A percentile compares a stretch with the other conserved stretches of the same genome.
These are phyloP conservation scores for Gymnocephalus cernua DNA, from an alignment of 2,113 vertebrate species.

Conservation along the genomic window DNA sequence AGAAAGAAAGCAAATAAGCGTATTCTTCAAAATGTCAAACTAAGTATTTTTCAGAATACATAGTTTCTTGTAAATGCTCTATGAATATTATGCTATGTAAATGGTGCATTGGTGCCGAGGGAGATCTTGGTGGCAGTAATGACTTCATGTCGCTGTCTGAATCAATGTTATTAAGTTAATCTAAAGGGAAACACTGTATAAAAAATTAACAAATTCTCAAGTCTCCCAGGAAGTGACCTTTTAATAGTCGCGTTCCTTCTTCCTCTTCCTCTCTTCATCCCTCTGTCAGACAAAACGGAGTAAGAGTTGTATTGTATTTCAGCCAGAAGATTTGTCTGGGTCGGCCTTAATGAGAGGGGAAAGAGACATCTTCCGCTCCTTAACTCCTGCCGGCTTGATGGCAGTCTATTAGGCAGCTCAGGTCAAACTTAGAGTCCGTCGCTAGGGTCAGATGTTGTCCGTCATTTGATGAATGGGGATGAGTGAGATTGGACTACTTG, in stretches of 20 bases:
- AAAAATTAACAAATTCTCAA: neutral
- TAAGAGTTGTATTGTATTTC: conserved; percentile 41
- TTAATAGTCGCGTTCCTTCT: conserved; percentile 37
- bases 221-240: conserved; percentile 20
- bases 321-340: conserved; percentile 52
- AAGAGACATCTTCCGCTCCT: conserved; percentile 53
- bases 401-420: conserved; percentile 51
- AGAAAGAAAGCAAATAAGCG: neutral
- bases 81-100: neutral
- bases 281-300: conserved; percentile 55
- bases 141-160: conserved; percentile 10
- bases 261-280: conserved; percentile 18
- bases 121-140: conserved; percentile 11
- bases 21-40: neutral
- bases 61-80: no score
- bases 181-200: neutral
- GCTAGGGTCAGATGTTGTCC: conserved; percentile 30
- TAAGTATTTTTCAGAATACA: neutral
- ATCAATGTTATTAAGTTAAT: neutral
- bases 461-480: conserved; percentile 30
- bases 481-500: conserved; percentile 27
- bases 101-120: neutral
- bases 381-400: conserved; percentile 50
- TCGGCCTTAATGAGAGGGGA: conserved; percentile 67
- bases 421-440: conserved; percentile 49